Evolutionary conservation across 53 echinoderm and acorn worm genomes (phyloP).

Genomic region (Mesocentrotus franciscanus): DNA sequence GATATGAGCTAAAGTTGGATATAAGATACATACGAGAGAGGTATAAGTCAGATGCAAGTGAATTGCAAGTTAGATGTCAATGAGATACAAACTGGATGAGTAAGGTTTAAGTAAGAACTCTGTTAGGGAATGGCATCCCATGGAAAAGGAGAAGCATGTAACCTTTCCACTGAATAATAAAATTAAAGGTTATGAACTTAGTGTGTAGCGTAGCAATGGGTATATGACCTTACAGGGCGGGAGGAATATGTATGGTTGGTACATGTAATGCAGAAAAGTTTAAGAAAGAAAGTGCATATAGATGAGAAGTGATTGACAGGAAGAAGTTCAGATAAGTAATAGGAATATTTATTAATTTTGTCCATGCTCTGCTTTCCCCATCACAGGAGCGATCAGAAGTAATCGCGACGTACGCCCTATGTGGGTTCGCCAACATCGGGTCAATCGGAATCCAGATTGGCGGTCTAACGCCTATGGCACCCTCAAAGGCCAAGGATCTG

Average conservation of each 20-base stretch:
- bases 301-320: background rate
- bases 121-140: background rate
- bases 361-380: background rate
- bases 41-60: too few species aligned
- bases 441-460: conserved; percentile 91
- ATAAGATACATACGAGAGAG: background rate
- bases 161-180: background rate
- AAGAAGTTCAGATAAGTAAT: background rate
- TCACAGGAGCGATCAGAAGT: conserved; percentile 84
- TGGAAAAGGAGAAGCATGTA: background rate
- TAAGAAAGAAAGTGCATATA: background rate
- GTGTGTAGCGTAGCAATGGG: background rate
- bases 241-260: too few species aligned
- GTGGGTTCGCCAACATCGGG: conserved; percentile 91
- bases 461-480: conserved; percentile 92
- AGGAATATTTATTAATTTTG: background rate
- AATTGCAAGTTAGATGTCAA: background rate
- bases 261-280: too few species aligned
- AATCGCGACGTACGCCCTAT: conserved; percentile 93
- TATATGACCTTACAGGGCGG: too few species aligned
- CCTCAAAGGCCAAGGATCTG: conserved; percentile 78
- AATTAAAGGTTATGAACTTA: background rate
- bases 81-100: background rate
- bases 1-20: background rate
- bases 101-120: background rate